These are phyloP conservation scores for Pheosia gnoma DNA, from an alignment of 2,888 invertebrate species.

Conservation along the genomic window DNA sequence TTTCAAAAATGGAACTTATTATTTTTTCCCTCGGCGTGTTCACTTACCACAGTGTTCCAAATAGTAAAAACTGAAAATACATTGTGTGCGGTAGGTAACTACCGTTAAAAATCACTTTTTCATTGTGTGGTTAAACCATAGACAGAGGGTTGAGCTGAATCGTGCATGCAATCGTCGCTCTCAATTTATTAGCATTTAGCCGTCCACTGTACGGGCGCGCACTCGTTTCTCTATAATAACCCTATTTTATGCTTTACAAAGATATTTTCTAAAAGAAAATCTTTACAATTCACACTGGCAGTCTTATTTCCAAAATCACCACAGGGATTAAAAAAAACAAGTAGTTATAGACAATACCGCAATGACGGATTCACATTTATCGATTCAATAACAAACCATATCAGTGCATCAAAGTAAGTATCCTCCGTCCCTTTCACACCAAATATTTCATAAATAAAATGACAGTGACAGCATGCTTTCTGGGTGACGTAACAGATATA, in stretches of 20 bases:
- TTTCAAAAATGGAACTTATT: not conserved
- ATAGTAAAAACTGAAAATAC: not conserved
- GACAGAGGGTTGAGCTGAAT: not conserved
- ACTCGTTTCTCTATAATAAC: constrained; percentile 1
- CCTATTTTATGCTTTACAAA: not conserved
- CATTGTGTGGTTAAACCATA: not conserved
- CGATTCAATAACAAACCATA: too few species aligned
- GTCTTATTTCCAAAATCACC: too few species aligned
- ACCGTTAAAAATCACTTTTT: not conserved
- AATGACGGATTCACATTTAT: too few species aligned
- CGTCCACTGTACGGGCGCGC: not conserved
- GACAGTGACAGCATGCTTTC: too few species aligned
- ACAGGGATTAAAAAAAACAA: too few species aligned
- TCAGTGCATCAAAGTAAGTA: too few species aligned
- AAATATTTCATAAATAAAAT: too few species aligned
- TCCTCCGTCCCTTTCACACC: too few species aligned
- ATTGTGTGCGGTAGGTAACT: not conserved
- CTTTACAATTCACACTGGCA: too few species aligned
- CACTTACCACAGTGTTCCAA: not conserved
- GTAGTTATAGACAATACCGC: too few species aligned
- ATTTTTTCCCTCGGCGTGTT: not conserved
- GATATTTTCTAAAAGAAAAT: not conserved
- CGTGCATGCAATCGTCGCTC: constrained; percentile 7
- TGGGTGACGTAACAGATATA: too few species aligned
- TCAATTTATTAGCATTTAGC: constrained; percentile 1